phyloP scores from a whole-genome alignment of 2,888 invertebrate genomes.

The Trissoscelio sp. region DNA sequence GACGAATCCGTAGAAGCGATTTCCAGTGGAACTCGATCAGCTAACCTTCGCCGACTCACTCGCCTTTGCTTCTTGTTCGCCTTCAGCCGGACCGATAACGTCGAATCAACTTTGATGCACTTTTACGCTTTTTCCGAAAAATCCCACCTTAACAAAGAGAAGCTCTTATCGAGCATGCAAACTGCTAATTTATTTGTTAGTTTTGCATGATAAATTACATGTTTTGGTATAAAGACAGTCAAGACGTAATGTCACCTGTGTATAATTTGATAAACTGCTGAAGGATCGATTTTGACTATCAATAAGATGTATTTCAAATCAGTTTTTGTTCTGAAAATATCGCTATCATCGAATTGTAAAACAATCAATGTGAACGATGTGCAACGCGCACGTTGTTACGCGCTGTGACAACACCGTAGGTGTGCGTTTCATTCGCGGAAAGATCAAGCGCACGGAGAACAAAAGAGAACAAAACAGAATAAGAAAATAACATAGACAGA shows the following conservation, averaged over 20 bases:
- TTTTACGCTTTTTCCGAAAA: conserved; percentile 55
- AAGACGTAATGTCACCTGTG: no score
- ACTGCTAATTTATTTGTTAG: no score
- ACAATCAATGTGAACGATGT: conserved; percentile 51
- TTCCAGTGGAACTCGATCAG: conserved; percentile 68
- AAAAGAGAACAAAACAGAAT: conserved; percentile 61
- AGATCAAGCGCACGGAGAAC: conserved; percentile 60
- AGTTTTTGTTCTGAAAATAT: no score
- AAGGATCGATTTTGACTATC: no score
- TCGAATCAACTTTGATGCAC: conserved; percentile 64
- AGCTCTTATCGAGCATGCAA: conserved; percentile 51
- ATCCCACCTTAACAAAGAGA: conserved; percentile 51
- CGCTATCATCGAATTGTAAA: conserved; percentile 39
- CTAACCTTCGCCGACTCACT: conserved; percentile 67
- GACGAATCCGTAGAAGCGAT: conserved; percentile 68
- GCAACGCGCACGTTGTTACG: conserved; percentile 55
- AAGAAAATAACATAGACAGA: conserved; percentile 55
- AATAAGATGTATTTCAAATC: not conserved
- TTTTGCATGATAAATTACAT: no score
- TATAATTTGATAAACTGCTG: no score
- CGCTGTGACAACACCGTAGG: conserved; percentile 61
- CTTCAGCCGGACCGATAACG: conserved; percentile 66
- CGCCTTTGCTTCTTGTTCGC: conserved; percentile 67
- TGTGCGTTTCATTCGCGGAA: conserved; percentile 62
- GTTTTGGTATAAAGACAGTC: no score